These are phyloP conservation scores for Lepus americanus DNA, from an alignment of 2,113 vertebrate genomes.

Conservation along the genomic window DNA sequence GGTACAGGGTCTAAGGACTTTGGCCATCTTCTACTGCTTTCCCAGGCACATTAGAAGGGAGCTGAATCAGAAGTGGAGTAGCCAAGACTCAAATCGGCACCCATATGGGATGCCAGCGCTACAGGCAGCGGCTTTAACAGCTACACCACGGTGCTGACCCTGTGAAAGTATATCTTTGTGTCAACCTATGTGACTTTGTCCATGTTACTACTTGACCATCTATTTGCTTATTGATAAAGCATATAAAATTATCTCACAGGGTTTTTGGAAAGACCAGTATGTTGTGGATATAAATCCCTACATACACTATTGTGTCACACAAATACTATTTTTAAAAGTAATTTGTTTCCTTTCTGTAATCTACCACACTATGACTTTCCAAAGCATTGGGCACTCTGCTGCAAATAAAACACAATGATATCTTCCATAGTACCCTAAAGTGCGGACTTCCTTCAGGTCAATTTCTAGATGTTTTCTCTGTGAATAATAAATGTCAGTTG, in stretches of 20 bases:
- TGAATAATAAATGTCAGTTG: conserved; percentile 27
- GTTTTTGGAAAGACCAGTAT: background rate
- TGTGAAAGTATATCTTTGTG: background rate
- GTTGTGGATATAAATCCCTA: background rate
- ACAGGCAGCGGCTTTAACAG: no score
- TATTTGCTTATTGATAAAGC: background rate
- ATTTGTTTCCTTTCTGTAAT: background rate
- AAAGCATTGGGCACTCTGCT: background rate
- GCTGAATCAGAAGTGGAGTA: no score
- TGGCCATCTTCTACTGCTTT: no score
- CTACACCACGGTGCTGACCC: background rate
- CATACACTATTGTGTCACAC: background rate
- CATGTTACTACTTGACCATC: background rate
- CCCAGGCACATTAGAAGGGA: no score
- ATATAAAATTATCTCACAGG: background rate
- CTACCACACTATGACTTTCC: background rate
- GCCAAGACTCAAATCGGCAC: no score
- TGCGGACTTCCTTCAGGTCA: background rate
- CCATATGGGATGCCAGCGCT: no score
- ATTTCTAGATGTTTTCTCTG: conserved; percentile 6
- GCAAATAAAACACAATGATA: background rate
- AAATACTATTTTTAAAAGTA: background rate
- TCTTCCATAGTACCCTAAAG: background rate
- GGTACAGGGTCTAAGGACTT: no score
- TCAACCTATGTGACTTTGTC: background rate